Conservation (phyloP, 2,888 invertebrate species). For the Troglohyphantes excavatus region DNA sequence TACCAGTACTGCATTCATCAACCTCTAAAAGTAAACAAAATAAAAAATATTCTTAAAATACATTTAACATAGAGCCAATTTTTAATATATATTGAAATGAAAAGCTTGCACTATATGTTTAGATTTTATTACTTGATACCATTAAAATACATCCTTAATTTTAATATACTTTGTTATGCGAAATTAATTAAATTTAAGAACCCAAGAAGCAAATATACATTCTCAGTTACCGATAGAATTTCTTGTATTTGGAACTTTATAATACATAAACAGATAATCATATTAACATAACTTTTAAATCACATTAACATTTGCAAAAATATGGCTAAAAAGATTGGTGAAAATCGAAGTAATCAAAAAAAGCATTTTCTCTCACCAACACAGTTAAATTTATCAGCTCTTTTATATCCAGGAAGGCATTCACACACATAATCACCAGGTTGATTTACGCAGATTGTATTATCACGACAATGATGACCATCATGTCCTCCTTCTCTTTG, state of each 20-base stretch:
- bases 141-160: no score
- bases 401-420: conserved; percentile 89
- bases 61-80: no score
- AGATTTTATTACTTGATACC: no score
- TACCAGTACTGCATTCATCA: conserved; percentile 89
- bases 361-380: conserved; percentile 74
- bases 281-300: background rate
- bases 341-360: no score
- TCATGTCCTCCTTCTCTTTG: conserved; percentile 88
- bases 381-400: conserved; percentile 85
- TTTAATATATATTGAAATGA: no score
- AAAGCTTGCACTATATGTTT: no score
- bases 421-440: conserved; percentile 92
- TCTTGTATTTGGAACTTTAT: no score
- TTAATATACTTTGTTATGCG: no score
- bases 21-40: conserved; percentile 85
- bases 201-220: no score
- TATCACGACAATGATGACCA: conserved; percentile 92
- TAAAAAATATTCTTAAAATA: background rate
- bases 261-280: no score
- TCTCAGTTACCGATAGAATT: no score
- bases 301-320: background rate
- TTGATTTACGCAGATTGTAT: conserved; percentile 92
- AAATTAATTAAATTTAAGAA: no score
- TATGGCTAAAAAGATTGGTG: background rate